Base-by-base conservation (phyloP, 1,140 invertebrate genomes). In the Lordiphosa clarofinis region DNA sequence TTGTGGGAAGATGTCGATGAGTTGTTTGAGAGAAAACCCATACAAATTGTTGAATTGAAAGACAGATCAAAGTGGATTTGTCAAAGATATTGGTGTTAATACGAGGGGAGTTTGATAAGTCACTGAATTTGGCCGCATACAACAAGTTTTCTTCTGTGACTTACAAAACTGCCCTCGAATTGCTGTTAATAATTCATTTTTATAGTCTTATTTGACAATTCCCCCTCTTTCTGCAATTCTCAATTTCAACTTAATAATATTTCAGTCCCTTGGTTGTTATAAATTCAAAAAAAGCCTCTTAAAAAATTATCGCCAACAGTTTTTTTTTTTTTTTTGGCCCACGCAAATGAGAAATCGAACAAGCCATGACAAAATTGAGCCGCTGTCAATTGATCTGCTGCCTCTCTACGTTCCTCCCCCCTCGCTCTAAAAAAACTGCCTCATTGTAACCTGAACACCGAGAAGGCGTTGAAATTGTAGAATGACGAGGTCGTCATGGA, bases 321-420 rank as follows among this genome's bases (percentile, higher is more conserved):
- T 60, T 70, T 70, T 28, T 21, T 21, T 44, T 31, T 44, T 44
- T 44, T 21, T 40, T 5, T 44, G 24, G 53, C 62, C 67, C 62
- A 70, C 62, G 62, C 67, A 67, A 67, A 61, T 66, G 53, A 53
- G 52, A 69, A 69, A 69, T 70, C 53, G 47, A 70, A 70, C 56
- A 63, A 70, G 67, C 24, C 67, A 66, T 66, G 67, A 71, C 67
- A 57, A 71, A 71, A 62, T 71, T 71, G 63, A 67, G 57, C 52
- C 40, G 63, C 67, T 67, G 67, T 71, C 67, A 71, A 71, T 71
- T 61, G 67, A 36, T 52, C 61, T 24, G 12, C 33, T 48, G 11
- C 36, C 53, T 33, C 40, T 19, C 1, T 2, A 35, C 40, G 3
- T 31, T 10, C 1, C 28, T 36, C 4, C 12, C 2, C 4, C 11